Evolutionary conservation across 2,113 vertebrate genomes (phyloP).

Genomic region (Malurus alboscapulatus): DNA sequence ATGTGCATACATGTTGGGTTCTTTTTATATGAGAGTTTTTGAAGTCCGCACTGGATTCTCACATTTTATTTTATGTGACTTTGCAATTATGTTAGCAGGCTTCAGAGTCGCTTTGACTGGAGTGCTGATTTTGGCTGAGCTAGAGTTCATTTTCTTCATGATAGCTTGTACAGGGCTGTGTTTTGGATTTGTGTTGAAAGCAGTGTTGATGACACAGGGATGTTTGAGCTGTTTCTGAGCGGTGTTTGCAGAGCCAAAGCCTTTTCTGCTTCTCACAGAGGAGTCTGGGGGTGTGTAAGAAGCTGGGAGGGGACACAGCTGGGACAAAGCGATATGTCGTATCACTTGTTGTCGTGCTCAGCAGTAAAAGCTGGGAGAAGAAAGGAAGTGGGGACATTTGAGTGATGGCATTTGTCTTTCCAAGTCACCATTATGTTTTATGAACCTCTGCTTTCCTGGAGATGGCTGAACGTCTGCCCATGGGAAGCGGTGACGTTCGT

Average conservation of each 20-base stretch:
- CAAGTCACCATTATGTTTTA: rapidly evolving
- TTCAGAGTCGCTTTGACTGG: background rate
- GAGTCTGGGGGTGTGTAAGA: background rate
- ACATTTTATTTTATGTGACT: background rate
- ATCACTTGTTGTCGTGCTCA: rapidly evolving
- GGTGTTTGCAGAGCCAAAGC: background rate
- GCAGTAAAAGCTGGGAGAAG: background rate
- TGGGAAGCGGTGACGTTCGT: background rate
- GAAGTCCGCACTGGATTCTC: background rate
- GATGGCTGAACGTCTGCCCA: background rate
- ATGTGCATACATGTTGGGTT: rapidly evolving
- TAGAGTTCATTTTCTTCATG: background rate
- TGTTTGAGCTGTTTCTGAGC: background rate
- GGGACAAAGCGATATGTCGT: background rate
- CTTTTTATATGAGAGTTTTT: background rate
- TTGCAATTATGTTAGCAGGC: background rate
- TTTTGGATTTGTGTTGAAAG: background rate
- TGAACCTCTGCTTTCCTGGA: background rate
- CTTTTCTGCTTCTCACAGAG: background rate
- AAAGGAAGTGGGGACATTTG: rapidly evolving
- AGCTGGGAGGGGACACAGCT: rapidly evolving
- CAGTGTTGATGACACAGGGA: too few species aligned
- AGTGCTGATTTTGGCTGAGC: background rate
- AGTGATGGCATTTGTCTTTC: background rate
- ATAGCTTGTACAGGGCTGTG: background rate